A percentile compares a stretch with the other conserved stretches of the same genome.
Conservation (phyloP, 1,140 invertebrate genomes). For the Apis dorsata region DNA sequence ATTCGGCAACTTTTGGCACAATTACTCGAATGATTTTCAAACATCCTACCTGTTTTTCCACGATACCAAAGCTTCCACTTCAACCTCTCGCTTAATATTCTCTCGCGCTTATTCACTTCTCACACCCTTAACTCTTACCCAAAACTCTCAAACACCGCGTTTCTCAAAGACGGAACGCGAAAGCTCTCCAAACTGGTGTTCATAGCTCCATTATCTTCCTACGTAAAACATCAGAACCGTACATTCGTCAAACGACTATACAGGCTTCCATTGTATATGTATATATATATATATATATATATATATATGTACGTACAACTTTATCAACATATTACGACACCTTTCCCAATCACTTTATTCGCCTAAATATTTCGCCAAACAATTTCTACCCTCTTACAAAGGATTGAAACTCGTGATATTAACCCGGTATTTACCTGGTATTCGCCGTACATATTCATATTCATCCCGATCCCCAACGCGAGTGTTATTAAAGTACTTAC, state of each 20-base stretch:
- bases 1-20: not conserved
- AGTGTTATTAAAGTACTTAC: not conserved
- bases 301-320: too few species aligned
- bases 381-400: not conserved
- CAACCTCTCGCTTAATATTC: slow-evolving; percentile 21
- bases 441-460: slow-evolving; percentile 5
- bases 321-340: not conserved
- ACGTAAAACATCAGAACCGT: not conserved
- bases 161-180: slow-evolving; percentile 16
- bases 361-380: not conserved
- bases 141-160: slow-evolving; percentile 4
- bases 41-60: not conserved
- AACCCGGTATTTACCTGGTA: not conserved
- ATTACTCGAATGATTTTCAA: slow-evolving; percentile 7
- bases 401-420: not conserved
- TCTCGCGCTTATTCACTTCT: slow-evolving; percentile 1
- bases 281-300: too few species aligned
- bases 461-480: not conserved
- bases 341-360: not conserved
- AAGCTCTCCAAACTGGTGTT: not conserved
- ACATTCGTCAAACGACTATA: not conserved
- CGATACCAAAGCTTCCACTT: slow-evolving; percentile 2
- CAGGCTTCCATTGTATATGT: too few species aligned
- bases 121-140: too few species aligned
- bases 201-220: not conserved